Conservation (phyloP, 1,140 invertebrate species). For the Drosophila bocki region DNA sequence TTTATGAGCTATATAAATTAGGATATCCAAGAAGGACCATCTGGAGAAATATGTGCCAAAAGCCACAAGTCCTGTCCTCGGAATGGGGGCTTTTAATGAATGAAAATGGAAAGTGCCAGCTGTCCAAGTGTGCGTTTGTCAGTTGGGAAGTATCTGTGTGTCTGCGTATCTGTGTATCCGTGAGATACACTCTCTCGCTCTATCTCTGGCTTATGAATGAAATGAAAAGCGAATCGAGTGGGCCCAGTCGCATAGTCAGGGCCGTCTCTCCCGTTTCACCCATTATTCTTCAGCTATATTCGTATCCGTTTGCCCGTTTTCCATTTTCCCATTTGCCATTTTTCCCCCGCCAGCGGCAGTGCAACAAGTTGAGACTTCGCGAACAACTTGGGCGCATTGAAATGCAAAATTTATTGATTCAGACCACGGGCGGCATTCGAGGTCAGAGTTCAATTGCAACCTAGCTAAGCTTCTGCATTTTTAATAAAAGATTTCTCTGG, state of each 20-base stretch:
- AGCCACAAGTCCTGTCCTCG: not conserved
- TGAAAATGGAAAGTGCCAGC: constrained; percentile 69
- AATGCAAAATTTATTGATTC: constrained; percentile 43
- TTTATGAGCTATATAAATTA: not conserved
- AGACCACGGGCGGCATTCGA: constrained; percentile 7
- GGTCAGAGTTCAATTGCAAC: not conserved
- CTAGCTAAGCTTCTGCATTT: not conserved
- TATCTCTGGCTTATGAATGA: constrained; percentile 61
- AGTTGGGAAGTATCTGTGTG: not conserved
- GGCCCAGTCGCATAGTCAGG: not conserved
- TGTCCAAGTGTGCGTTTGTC: not conserved
- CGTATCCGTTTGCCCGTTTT: constrained; percentile 3
- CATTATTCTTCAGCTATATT: not conserved
- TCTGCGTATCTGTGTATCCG: constrained; percentile 10
- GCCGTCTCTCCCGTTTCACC: not conserved
- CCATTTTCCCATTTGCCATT: constrained; percentile 1
- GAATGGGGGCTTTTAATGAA: constrained; percentile 65
- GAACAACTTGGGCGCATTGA: constrained; percentile 25
- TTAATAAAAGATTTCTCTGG: not conserved
- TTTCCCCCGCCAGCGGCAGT: constrained; percentile 10
- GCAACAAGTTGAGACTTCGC: constrained; percentile 51
- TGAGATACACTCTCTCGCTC: constrained; percentile 17
- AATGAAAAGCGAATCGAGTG: constrained; percentile 64
- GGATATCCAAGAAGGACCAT: not conserved
- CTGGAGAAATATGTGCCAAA: not conserved